These are phyloP conservation scores for Tolmerus cingulatus DNA, from an alignment of 2,888 invertebrate species.

Conservation along the genomic window DNA sequence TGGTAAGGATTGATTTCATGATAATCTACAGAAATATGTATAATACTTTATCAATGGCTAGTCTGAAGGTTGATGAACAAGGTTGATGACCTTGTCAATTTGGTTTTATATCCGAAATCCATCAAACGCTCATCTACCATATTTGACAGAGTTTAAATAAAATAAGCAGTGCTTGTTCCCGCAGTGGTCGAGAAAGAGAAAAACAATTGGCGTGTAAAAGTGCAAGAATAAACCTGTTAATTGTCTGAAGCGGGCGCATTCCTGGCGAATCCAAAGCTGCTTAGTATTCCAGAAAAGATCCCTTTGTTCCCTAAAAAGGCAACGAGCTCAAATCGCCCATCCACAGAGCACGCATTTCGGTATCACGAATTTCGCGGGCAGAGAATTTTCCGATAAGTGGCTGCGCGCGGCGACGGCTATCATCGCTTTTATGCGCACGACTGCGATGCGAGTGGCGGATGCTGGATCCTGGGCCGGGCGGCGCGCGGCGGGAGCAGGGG, in stretches of 20 bases:
- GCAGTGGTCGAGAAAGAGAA: background rate
- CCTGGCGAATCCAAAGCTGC: background rate
- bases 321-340: background rate
- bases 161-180: background rate
- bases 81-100: too few species aligned
- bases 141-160: background rate
- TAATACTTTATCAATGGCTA: too few species aligned
- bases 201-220: background rate
- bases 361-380: background rate
- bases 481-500: background rate
- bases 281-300: background rate
- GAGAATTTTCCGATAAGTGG: slow-evolving; percentile 17
- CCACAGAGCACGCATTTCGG: background rate
- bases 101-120: too few species aligned
- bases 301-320: background rate
- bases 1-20: too few species aligned
- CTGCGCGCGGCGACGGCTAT: background rate
- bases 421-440: background rate
- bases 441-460: background rate
- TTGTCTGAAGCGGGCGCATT: background rate
- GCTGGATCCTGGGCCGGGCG: background rate
- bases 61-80: too few species aligned
- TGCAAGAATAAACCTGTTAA: background rate
- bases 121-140: too few species aligned
- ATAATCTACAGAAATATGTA: too few species aligned